These are phyloP conservation scores for Tangara arthus DNA, from an alignment of 2,797 vertebrate species.

Conservation along the genomic window DNA sequence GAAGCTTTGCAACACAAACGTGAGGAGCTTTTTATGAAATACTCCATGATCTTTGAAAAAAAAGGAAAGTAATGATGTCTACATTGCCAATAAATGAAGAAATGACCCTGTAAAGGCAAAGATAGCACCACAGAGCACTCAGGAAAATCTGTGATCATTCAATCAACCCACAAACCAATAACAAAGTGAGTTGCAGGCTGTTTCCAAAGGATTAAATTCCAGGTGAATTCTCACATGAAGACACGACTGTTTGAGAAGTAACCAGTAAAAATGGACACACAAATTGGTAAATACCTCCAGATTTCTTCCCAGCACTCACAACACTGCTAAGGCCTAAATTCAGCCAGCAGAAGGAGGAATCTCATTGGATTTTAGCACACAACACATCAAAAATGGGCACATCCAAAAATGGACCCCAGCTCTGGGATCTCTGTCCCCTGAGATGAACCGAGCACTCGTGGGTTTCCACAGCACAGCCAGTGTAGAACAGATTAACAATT, in stretches of 20 bases:
- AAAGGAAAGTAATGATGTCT: not conserved
- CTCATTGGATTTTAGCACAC: not conserved
- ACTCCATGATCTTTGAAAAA: not conserved
- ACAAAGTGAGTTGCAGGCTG: not conserved
- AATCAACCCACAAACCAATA: not conserved
- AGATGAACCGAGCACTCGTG: conserved; percentile 37
- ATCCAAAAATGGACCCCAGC: not conserved
- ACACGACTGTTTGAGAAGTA: not conserved
- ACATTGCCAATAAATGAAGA: not conserved
- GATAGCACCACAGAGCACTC: not conserved
- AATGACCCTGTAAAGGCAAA: not conserved
- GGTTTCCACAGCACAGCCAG: conserved; percentile 33
- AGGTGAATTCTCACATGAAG: not conserved
- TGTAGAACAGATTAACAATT: conserved; percentile 33
- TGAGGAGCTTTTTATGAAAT: not conserved
- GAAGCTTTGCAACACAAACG: not conserved
- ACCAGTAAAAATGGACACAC: not conserved
- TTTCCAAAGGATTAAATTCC: not conserved
- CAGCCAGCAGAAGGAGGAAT: not conserved
- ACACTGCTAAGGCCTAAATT: not conserved
- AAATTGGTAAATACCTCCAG: not conserved
- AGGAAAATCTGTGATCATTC: not conserved
- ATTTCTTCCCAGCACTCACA: not conserved
- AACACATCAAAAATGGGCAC: not conserved
- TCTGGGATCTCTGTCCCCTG: not conserved